phyloP scores from a whole-genome alignment of 2,113 vertebrate genomes.

The Lethenteron camtschaticum region DNA sequence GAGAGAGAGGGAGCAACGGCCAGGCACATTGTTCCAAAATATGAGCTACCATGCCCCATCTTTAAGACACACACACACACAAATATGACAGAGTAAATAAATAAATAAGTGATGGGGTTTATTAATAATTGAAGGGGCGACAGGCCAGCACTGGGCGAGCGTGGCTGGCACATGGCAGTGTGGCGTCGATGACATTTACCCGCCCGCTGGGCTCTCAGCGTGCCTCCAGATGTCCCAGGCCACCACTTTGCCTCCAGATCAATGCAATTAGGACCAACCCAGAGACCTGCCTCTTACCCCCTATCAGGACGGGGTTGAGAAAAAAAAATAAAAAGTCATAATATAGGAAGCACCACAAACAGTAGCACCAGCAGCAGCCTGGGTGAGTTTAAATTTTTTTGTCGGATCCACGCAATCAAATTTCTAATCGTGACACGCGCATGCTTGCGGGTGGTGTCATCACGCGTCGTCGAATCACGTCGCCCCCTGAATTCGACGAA shows the following conservation, averaged over 20 bases:
- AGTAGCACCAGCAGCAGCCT: no score
- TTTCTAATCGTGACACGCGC: no score
- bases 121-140: constrained; percentile 3
- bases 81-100: no score
- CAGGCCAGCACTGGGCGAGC: background rate
- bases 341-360: background rate
- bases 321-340: background rate
- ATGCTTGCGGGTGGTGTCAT: no score
- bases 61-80: no score
- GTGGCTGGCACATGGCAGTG: background rate
- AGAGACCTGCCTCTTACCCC: background rate
- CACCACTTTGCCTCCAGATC: background rate
- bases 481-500: no score
- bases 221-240: constrained; percentile 3
- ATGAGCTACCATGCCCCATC: no score
- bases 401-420: no score
- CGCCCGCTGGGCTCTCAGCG: constrained; percentile 2
- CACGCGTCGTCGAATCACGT: no score
- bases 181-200: constrained; percentile 3
- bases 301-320: background rate
- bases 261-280: constrained; percentile 2
- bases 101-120: background rate
- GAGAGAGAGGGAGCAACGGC: no score
- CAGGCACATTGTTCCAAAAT: no score
- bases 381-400: no score